Evolutionary conservation across 2,888 invertebrate genomes (phyloP), one percentile per base, ranked within the genome.

Genomic region (Tethea ocularis): DNA sequence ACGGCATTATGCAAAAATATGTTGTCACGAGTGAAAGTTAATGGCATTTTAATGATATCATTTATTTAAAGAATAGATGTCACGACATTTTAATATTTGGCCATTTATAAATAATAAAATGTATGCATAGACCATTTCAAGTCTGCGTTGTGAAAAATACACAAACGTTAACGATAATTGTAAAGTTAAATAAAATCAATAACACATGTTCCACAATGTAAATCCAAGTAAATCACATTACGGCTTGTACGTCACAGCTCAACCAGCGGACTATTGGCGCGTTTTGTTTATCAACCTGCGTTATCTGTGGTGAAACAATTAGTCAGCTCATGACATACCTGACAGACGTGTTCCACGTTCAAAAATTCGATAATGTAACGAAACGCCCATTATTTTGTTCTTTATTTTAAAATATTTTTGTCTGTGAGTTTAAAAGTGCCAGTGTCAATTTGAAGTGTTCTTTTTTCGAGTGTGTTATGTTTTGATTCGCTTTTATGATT

Each of bases 231-330:
- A 84, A 85, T 85, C 79, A 78, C 81, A 80, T 84, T 84, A 84
- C 68, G 66, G 61, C 46, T 13, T 60, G 67, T 68, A 77, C 73
- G 72, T 74, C 71, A 71, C 62, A 52, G 56, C 61, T 64, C 63
- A 71, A 59, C 61, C 51, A 2, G 65, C 61, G 62, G 51, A 52
- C 52, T 15, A 38, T 58, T 78, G 75, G 71, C 71, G 69, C 65
- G 66, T 76, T 75, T 80, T 77, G 77, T 85, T 87, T 88, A 87
- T 86, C 87, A 83, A 61, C 68, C 51, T 57, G 61, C 71, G 78
- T 87, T 88, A 87, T 87, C 87, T 87, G 71, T 81, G 71, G 69
- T 38, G 38, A 38, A 75, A 79, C 83, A 87, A 88, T 88, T 88
- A 88, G 86, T 87, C 81, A 79, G 76, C 66, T 73, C 66, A 75